These are phyloP conservation scores for Irena cyanogastra DNA, from an alignment of 2,113 vertebrate species.

Conservation along the genomic window DNA sequence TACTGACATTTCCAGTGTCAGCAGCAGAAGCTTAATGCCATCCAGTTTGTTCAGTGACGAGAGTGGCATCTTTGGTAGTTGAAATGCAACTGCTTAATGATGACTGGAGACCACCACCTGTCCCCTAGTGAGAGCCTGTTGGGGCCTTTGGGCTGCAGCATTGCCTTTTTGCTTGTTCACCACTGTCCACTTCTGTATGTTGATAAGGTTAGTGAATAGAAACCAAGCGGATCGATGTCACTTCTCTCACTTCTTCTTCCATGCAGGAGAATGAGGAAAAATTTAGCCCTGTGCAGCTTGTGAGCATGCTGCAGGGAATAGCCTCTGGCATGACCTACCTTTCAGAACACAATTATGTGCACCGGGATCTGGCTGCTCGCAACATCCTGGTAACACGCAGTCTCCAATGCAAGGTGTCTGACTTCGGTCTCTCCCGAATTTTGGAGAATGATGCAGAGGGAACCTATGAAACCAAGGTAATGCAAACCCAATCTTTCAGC, in stretches of 20 bases:
- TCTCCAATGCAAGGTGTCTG: constrained; percentile 78
- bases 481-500: background rate
- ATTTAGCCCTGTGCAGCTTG: constrained; percentile 72
- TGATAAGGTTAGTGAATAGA: background rate
- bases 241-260: background rate
- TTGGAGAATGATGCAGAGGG: constrained; percentile 71
- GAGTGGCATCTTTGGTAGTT: background rate
- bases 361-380: constrained; percentile 77
- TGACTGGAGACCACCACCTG: background rate
- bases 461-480: constrained; percentile 79
- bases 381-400: constrained; percentile 75
- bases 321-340: constrained; percentile 81
- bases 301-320: constrained; percentile 78
- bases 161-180: background rate
- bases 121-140: background rate
- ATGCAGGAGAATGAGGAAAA: constrained; percentile 74
- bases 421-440: constrained; percentile 75
- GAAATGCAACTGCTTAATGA: background rate
- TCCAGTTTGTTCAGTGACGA: background rate
- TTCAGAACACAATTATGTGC: constrained; percentile 74
- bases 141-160: background rate
- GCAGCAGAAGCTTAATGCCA: background rate
- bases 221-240: background rate
- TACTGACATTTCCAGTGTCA: background rate
- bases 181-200: background rate